Base-by-base conservation (phyloP, 2,888 invertebrate species). In the Drosophila neotestacea region DNA sequence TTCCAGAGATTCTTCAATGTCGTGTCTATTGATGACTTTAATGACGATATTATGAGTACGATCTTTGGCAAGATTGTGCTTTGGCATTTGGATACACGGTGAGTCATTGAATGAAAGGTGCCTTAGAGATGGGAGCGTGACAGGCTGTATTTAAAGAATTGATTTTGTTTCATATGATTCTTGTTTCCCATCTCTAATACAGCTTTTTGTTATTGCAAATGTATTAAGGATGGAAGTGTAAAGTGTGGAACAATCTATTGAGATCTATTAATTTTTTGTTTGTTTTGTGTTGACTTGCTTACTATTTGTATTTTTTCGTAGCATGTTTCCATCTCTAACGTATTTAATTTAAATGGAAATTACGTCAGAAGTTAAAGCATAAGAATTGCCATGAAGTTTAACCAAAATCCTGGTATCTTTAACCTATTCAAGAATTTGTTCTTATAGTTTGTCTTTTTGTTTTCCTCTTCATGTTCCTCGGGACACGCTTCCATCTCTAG, bases 41-140 rank as follows among this genome's bases (percentile, higher is more conserved):
- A 96, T 74, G 97, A 98, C 82, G 94, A 95, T 0, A 96, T 97
- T 1, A 94, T 98, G 93, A 94, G 94, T 16, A 95, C 96, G 11
- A 98, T 98, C 72, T 98, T 98, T 89, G 96, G 96, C 64, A 95
- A 96, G 91, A 98, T 99, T 74, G 95, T 98, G 93, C 93, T 97
- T 34, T 98, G 98, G 98, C 98, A 99, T 94, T 95, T 98, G 86
- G 97, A 98, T 89, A 96, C 97, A n/a, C 96, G 96, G 98, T 95
- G 88, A 81, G 81, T 65, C 0, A 11, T 28, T 27, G 10, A 28
- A n/a, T 10, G 13, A 0, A 5, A 27, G 10, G 16, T 16, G 13
- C 4, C 9, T 13, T 38, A n/a, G 36, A 38, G 50, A 50, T 36
- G 34, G 13, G n/a, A 6, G 9, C 32, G 32, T 6, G 32, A 32